A percentile compares a stretch with the other conserved stretches of the same genome.
Conservation (phyloP, 2,113 vertebrate genomes). For the Oreochromis niloticus region DNA sequence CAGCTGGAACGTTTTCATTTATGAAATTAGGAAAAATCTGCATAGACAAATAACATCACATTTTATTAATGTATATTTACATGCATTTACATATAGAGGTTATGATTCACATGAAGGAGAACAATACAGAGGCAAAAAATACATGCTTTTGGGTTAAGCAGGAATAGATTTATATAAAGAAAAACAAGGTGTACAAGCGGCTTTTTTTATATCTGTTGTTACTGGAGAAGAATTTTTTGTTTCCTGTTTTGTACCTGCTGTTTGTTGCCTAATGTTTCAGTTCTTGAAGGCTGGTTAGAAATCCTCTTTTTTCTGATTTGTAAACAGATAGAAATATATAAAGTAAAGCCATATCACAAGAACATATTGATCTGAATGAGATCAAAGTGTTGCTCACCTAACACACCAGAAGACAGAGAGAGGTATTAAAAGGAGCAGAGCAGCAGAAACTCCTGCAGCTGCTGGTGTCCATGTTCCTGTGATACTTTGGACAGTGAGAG, state of each 20-base stretch:
- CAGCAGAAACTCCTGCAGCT: fast-evolving
- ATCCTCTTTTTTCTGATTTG: neutral
- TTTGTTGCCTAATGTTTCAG: neutral
- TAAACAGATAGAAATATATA: neutral
- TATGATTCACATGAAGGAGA: neutral
- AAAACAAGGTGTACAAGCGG: neutral
- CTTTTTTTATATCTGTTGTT: neutral
- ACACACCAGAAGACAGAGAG: fast-evolving
- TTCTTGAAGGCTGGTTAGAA: neutral
- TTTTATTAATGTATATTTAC: neutral
- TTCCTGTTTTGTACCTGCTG: neutral
- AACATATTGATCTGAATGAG: neutral
- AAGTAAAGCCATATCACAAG: neutral
- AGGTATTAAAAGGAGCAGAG: fast-evolving
- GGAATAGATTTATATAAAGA: neutral
- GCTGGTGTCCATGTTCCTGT: too few relatives aligned
- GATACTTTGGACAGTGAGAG: too few relatives aligned
- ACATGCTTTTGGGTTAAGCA: neutral
- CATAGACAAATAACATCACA: neutral
- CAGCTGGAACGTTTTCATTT: neutral
- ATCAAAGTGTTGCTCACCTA: neutral
- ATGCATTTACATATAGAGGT: neutral
- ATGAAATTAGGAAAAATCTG: neutral
- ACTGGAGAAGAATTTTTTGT: neutral
- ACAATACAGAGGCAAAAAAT: neutral